Conservation (phyloP, 2,797 vertebrate species). For the Halcyon smyrnensis region DNA sequence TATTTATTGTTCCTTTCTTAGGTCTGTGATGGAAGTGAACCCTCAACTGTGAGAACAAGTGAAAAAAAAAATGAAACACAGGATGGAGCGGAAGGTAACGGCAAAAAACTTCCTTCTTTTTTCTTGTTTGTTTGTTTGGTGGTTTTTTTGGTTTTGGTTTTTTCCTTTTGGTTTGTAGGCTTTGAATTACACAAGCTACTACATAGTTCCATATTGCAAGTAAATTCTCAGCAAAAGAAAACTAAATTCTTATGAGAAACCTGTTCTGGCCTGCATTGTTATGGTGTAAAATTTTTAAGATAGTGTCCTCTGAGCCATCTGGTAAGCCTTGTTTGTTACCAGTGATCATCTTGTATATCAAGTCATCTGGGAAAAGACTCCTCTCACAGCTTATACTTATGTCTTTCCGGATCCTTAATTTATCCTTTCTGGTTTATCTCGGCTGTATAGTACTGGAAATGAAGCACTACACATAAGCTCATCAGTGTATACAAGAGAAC, state of each 20-base stretch:
- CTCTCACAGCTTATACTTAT: not conserved
- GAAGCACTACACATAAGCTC: not conserved
- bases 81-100: slow-evolving; percentile 82
- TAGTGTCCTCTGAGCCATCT: not conserved
- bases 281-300: not conserved
- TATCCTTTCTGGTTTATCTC: not conserved
- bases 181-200: not conserved
- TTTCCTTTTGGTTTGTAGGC: not conserved
- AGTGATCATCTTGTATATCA: not conserved
- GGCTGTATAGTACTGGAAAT: not conserved
- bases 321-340: not conserved
- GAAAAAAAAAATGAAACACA: slow-evolving; percentile 77
- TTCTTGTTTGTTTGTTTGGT: not conserved
- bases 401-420: not conserved
- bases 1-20: slow-evolving; percentile 72
- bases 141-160: not conserved
- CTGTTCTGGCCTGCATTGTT: not conserved
- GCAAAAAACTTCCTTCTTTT: not conserved
- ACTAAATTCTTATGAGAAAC: not conserved
- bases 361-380: not conserved
- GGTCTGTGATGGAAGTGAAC: slow-evolving; percentile 76
- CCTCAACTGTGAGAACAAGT: slow-evolving; percentile 73
- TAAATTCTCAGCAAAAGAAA: not conserved
- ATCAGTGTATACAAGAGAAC: not conserved
- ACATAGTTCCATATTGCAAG: not conserved